A percentile compares a stretch with the other conserved stretches of the same genome.
Evolutionary conservation across 2,888 invertebrate species (phyloP).

Genomic region (Gisinianus flammeolus): DNA sequence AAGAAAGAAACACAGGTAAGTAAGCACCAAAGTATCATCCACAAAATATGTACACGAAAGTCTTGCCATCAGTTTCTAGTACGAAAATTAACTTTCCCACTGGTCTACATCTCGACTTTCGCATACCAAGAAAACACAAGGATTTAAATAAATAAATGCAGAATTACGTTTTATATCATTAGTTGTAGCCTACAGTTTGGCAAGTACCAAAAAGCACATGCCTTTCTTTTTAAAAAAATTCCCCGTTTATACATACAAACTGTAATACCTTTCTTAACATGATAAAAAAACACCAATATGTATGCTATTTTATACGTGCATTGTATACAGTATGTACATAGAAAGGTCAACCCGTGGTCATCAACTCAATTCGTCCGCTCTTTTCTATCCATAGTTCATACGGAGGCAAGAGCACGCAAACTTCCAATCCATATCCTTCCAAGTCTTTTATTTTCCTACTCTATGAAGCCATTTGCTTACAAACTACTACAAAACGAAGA

Average conservation of each 20-base stretch:
- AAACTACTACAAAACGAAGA: neutral
- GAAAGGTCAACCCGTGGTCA: constrained; percentile 36
- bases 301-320: neutral
- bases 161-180: no score
- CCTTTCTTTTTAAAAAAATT: no score
- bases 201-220: neutral
- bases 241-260: no score
- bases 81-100: constrained; percentile 1
- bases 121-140: neutral
- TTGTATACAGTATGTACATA: neutral
- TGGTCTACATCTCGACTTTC: neutral
- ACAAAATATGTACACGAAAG: no score
- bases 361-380: constrained; percentile 23
- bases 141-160: neutral
- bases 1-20: no score
- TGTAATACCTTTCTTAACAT: neutral
- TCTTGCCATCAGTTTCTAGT: no score
- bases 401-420: constrained; percentile 22
- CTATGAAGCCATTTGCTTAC: neutral
- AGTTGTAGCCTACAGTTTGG: neutral
- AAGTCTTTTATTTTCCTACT: neutral
- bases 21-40: no score
- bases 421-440: constrained; percentile 18
- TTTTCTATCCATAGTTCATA: neutral
- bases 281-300: neutral